Percentiles rank a stretch among this genome's conserved stretches.
Evolutionary conservation across 2,797 vertebrate species (phyloP).

Genomic region (Onychomys arenicola): DNA sequence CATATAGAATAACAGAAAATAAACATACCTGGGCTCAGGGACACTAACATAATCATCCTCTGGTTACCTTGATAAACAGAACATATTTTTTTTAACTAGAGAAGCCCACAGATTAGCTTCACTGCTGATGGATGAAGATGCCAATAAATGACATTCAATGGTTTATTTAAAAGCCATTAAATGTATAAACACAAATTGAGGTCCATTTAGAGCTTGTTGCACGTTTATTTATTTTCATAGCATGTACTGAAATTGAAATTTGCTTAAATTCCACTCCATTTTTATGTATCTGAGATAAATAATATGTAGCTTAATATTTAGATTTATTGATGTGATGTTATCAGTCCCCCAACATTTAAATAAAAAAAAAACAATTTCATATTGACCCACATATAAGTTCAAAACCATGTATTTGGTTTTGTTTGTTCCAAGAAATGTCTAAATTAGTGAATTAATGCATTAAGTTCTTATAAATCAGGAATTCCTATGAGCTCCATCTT

Average conservation of each 20-base stretch:
- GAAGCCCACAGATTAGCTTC: background rate
- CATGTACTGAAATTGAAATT: background rate
- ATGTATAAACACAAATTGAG: slow-evolving; percentile 69
- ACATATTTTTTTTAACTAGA: no score
- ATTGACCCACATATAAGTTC: background rate
- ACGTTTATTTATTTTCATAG: background rate
- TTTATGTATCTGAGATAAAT: slow-evolving; percentile 62
- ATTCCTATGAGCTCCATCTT: background rate
- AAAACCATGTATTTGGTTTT: slow-evolving; percentile 30
- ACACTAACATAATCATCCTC: background rate
- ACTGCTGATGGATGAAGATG: slow-evolving; percentile 19
- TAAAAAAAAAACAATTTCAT: slow-evolving; percentile 16
- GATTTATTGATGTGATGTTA: slow-evolving; percentile 45
- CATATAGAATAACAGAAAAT: background rate
- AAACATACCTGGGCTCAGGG: background rate
- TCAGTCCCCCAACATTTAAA: background rate
- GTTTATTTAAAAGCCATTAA: slow-evolving; percentile 75
- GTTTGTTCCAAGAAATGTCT: background rate
- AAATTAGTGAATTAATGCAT: background rate
- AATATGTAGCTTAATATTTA: slow-evolving; percentile 17
- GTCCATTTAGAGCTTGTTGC: slow-evolving; percentile 42
- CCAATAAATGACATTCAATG: slow-evolving; percentile 62
- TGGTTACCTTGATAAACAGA: slow-evolving; percentile 73
- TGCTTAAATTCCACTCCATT: slow-evolving; percentile 59
- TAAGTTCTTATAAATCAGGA: background rate